Base-by-base conservation (phyloP, 1,140 invertebrate genomes). In the Drosophila saltans region DNA sequence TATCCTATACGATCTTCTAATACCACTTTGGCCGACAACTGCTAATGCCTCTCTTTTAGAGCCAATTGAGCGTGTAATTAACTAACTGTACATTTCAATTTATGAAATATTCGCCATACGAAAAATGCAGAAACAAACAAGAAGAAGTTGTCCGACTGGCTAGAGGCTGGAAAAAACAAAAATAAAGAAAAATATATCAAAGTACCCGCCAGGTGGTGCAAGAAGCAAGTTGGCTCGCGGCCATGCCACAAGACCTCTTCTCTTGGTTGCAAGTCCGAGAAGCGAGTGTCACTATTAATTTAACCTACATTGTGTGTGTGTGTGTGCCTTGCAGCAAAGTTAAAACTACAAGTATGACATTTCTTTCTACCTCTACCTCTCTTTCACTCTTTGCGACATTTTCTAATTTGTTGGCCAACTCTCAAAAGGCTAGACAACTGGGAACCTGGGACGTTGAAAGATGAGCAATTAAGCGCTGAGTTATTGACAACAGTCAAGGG, bases 1-100 rank as follows among this genome's bases (percentile, higher is more conserved):
- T 6, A 36, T 36, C 33, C 33, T 7, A 36, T 3, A 3, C 33
- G 33, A 36, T 36, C 33, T 65, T 60, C 39, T 10, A 48, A 48
- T 41, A n/a, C 28, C 30, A 8, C 4, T 41, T 16, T 41, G 11
- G 24, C 41, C 24, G 55, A 30, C 69, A 43, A 30, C 48, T 52
- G 69, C 77, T 75, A 85, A 85, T 85, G 79, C 72, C 75, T 66
- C 83, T 76, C 72, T 86, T 82, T 88, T 82, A 69, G 69, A 73
- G 72, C 66, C 72, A 86, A 86, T 85, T 77, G 83, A 88, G 84
- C 69, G 83, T 88, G 83, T 86, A 86, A 88, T 86, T 86, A 86
- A 86, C 83, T 86, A 86, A 86, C 82, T 86, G 82, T 86, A 88
- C 79, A 88, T 86, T 88, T 86, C 82, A 88, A 86, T 86, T 88